Evolutionary conservation across 2,797 vertebrate genomes (phyloP), one percentile per base, ranked within the genome.

Genomic region (Mionectes olivaceus): DNA sequence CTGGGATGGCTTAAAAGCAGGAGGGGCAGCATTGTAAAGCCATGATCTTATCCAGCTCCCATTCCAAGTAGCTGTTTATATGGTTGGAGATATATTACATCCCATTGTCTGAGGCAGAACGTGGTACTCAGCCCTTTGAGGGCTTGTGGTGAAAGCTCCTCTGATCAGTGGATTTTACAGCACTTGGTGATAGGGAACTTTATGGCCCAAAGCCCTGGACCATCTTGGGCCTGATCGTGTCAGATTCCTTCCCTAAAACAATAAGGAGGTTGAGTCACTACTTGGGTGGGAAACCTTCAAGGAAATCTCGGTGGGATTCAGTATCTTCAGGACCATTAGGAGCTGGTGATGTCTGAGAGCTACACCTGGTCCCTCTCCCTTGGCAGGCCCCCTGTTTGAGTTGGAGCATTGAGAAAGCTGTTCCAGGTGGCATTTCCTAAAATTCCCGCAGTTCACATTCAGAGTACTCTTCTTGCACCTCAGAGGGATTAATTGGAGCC

Each of bases 21-120:
- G 94, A 95, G 95, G 82, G 79, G 87, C 90, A 94, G 90, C 93
- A 89, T 95, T 95, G 90, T 95, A 95, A 96, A 97, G 55, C 79
- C 79, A 43, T 83, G 94, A 97, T 91, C 92, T 96, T 97, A 95
- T 96, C 94, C 90, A n/a, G 5, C 83, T 50, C 91, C 95, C 93
- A 87, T 68, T 57, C 93, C 94, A 92, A n/a, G 50, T 32, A 47
- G 49, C 93, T 94, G n/a, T 96, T 96, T 95, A 91, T 94, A 78
- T 77, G 95, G 94, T 68, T 71, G 86, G 21, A 79, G 95, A 87
- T 94, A 46, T 93, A 93, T 89, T 90, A 43, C 87, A 63, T 90
- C 90, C 91, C 87, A 89, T 92, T 93, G 95, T 95, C 60, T 83
- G 2, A 43, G 80, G 87, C 76, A 92, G 65, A 82, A 77, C 43